A percentile compares a stretch with the other conserved stretches of the same genome.
phyloP scores from a whole-genome alignment of 1,140 invertebrate genomes.

The Drosophila mauritiana region DNA sequence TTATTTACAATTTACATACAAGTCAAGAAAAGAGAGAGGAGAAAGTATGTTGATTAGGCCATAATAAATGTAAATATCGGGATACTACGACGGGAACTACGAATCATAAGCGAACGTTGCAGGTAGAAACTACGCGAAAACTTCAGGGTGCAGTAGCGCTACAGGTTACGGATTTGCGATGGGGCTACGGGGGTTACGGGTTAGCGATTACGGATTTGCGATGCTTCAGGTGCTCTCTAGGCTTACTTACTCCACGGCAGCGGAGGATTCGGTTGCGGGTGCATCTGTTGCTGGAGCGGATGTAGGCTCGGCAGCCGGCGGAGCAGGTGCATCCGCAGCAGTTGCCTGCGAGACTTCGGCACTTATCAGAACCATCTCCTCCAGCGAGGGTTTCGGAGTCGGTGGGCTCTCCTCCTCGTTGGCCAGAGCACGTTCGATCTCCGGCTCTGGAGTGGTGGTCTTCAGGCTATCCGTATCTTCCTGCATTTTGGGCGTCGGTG shows the following conservation, averaged over 20 bases:
- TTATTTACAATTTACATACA: constrained; percentile 79
- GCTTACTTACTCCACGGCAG: constrained; percentile 60
- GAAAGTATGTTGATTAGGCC: constrained; percentile 41
- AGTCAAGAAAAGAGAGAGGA: constrained; percentile 29
- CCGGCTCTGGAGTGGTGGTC: constrained; percentile 79
- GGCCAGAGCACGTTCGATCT: constrained; percentile 77
- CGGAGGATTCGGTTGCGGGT: constrained; percentile 20
- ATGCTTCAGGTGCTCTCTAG: constrained; percentile 48
- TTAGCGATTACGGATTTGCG: constrained; percentile 19
- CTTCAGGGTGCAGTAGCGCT: constrained; percentile 51
- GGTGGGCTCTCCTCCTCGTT: constrained; percentile 72
- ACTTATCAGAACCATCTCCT: constrained; percentile 68
- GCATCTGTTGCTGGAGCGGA: not conserved
- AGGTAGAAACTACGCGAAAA: constrained; percentile 45
- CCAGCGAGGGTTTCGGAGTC: constrained; percentile 75
- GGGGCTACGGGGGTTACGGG: constrained; percentile 17
- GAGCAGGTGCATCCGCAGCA: not conserved
- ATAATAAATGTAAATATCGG: constrained; percentile 48
- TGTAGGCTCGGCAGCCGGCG: not conserved
- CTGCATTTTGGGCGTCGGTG: constrained; percentile 54
- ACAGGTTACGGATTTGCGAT: constrained; percentile 26
- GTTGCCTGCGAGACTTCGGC: constrained; percentile 23
- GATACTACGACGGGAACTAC: constrained; percentile 31
- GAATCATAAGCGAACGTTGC: constrained; percentile 47
- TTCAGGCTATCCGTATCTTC: constrained; percentile 74